phyloP scores from a whole-genome alignment of 2,888 invertebrate genomes.

The Pharmacophagus antenor region DNA sequence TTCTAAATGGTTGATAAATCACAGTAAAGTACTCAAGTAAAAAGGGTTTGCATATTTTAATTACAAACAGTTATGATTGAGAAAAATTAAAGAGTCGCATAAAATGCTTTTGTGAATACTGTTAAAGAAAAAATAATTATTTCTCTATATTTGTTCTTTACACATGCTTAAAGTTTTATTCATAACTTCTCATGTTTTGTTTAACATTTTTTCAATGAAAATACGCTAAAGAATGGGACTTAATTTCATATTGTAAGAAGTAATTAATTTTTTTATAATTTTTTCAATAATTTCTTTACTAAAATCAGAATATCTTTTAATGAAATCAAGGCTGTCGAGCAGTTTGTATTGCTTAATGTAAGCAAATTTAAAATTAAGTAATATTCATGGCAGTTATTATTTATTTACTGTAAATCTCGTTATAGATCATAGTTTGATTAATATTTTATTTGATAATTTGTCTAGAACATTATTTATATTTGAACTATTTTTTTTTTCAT shows the following conservation, averaged over 20 bases:
- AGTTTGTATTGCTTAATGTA: not conserved
- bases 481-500: not conserved
- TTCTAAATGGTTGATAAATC: not conserved
- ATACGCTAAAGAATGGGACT: not conserved
- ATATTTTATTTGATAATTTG: not conserved
- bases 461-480: too few species aligned
- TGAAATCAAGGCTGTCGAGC: not conserved
- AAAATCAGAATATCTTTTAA: not conserved
- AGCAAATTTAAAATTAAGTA: not conserved
- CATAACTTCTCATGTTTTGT: too few species aligned
- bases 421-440: too few species aligned
- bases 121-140: not conserved
- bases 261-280: not conserved
- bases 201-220: not conserved
- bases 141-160: not conserved
- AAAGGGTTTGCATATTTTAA: not conserved
- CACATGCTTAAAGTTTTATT: not conserved
- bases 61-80: not conserved
- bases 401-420: slow-evolving; percentile 1
- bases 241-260: not conserved
- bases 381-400: not conserved
- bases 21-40: not conserved
- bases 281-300: too few species aligned
- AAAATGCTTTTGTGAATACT: slow-evolving; percentile 8
- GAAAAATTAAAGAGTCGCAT: not conserved